A percentile compares a stretch with the other conserved stretches of the same genome.
phyloP scores from a whole-genome alignment of 2,888 invertebrate genomes.

The Junonia oenone region DNA sequence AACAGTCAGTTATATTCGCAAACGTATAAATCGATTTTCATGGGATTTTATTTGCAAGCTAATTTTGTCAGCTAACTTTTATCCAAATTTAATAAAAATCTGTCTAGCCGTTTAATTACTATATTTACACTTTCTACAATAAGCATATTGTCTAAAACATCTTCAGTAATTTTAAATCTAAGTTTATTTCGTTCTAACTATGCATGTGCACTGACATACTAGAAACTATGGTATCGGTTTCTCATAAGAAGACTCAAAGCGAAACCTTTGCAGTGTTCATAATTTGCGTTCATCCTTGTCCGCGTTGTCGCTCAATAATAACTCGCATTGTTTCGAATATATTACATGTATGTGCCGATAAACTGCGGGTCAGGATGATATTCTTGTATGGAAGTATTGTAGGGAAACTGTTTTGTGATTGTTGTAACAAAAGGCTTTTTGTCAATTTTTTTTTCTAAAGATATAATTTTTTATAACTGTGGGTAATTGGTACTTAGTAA shows the following conservation, averaged over 20 bases:
- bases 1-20: too few species aligned
- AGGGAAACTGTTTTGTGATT: background rate
- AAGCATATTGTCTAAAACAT: too few species aligned
- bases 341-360: slow-evolving; percentile 5
- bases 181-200: background rate
- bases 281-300: slow-evolving; percentile 1
- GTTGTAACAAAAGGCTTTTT: background rate
- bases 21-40: too few species aligned
- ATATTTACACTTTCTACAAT: background rate
- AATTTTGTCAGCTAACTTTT: too few species aligned
- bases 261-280: slow-evolving; percentile 21
- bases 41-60: too few species aligned
- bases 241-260: slow-evolving; percentile 22
- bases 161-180: background rate
- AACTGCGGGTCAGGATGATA: slow-evolving; percentile 8
- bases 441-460: too few species aligned
- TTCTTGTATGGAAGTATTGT: background rate
- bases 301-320: slow-evolving; percentile 11
- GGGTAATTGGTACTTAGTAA: too few species aligned
- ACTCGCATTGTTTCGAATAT: slow-evolving; percentile 3
- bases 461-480: too few species aligned
- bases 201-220: slow-evolving; percentile 14
- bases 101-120: too few species aligned
- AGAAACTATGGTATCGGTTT: slow-evolving; percentile 22
- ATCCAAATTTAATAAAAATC: too few species aligned